These are phyloP conservation scores for Chelmon rostratus DNA, from an alignment of 2,797 vertebrate species.

Conservation along the genomic window DNA sequence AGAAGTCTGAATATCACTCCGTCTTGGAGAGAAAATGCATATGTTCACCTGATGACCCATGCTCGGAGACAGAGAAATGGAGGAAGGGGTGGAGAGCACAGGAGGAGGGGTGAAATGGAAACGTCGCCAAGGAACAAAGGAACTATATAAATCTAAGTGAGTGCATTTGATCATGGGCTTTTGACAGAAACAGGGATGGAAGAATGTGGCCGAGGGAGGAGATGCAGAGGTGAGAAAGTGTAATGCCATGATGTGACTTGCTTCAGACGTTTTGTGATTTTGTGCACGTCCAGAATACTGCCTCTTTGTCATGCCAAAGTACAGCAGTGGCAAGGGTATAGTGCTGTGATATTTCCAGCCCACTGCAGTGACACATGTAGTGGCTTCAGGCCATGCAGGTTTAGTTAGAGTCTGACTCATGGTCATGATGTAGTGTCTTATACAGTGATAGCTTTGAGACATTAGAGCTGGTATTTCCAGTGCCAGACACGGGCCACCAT, in stretches of 20 bases:
- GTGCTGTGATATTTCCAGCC: constrained; percentile 77
- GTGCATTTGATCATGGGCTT: constrained; percentile 76
- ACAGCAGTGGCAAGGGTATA: constrained; percentile 73
- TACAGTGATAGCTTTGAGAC: constrained; percentile 79
- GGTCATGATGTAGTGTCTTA: constrained; percentile 82
- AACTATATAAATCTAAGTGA: constrained; percentile 78
- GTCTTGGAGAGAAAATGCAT: constrained; percentile 56
- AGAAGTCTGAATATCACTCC: constrained; percentile 51
- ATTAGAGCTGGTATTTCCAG: constrained; percentile 80
- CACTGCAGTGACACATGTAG: constrained; percentile 77
- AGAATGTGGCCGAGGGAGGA: constrained; percentile 42
- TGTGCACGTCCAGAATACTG: constrained; percentile 72
- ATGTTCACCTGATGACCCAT: constrained; percentile 56
- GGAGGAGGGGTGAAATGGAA: constrained; percentile 55
- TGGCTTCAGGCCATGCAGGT: constrained; percentile 80
- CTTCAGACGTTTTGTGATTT: constrained; percentile 75
- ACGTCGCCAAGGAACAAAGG: constrained; percentile 64
- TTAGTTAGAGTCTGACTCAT: constrained; percentile 84
- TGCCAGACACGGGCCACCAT: constrained; percentile 64
- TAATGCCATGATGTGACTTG: constrained; percentile 66
- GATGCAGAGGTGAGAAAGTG: constrained; percentile 59
- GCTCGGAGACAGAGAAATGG: constrained; percentile 40
- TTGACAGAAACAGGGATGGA: constrained; percentile 72
- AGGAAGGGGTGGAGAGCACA: constrained; percentile 26
- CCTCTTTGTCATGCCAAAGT: constrained; percentile 80